phyloP scores from a whole-genome alignment of 1,140 invertebrate species.

The Trigoniulus corallinus region DNA sequence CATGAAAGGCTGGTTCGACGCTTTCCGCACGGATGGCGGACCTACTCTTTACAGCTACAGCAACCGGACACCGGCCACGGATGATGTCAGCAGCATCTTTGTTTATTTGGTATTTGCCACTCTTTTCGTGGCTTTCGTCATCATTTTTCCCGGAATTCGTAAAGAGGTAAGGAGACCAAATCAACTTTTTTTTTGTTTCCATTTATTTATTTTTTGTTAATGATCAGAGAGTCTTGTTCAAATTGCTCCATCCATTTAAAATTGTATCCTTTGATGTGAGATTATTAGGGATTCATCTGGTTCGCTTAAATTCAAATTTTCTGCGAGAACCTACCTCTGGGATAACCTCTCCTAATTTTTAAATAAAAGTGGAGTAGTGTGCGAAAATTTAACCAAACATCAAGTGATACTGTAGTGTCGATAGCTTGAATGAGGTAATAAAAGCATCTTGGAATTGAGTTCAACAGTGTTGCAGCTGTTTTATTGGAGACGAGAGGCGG shows the following conservation, averaged over 20 bases:
- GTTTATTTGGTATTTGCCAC: slow-evolving; percentile 74
- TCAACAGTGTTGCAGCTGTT: too few relatives aligned
- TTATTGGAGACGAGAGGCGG: too few relatives aligned
- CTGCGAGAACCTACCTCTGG: too few relatives aligned
- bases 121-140: slow-evolving; percentile 75
- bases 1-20: slow-evolving; percentile 85
- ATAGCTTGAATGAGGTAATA: too few relatives aligned
- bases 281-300: too few relatives aligned
- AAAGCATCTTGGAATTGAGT: too few relatives aligned
- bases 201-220: too few relatives aligned
- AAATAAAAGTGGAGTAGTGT: too few relatives aligned
- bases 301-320: too few relatives aligned
- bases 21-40: slow-evolving; percentile 78
- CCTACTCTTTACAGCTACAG: slow-evolving; percentile 81
- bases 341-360: too few relatives aligned
- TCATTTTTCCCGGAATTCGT: slow-evolving; percentile 83
- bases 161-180: slow-evolving; percentile 85
- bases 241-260: neutral
- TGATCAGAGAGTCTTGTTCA: neutral
- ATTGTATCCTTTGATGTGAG: neutral
- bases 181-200: neutral
- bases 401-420: too few relatives aligned
- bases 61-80: slow-evolving; percentile 81
- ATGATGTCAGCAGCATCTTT: slow-evolving; percentile 67
- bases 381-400: too few relatives aligned